Percentiles rank a stretch among this genome's conserved stretches.
Conservation (phyloP, 2,797 vertebrate species). For the Prunella strophiata region DNA sequence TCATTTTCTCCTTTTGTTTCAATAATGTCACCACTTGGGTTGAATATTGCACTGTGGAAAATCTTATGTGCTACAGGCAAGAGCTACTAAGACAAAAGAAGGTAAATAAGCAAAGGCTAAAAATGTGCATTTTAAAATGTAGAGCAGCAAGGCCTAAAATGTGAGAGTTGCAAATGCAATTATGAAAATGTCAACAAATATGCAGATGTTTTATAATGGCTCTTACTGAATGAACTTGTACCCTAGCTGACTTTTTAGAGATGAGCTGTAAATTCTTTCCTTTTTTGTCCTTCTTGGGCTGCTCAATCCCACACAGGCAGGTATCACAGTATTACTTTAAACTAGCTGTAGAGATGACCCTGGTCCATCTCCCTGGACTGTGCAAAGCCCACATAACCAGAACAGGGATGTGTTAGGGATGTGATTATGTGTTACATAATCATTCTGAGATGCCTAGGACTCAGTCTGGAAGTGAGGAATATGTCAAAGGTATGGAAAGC, state of each 20-base stretch:
- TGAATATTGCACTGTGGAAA: neutral
- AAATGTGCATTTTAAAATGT: neutral
- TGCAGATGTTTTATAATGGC: neutral
- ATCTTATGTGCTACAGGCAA: neutral
- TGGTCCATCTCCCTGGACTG: neutral
- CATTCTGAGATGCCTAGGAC: neutral
- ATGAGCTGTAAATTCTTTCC: neutral
- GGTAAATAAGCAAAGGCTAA: neutral
- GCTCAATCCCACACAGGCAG: neutral
- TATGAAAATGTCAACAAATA: neutral
- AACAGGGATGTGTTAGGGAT: neutral
- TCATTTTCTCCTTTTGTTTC: neutral
- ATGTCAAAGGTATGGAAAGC: neutral
- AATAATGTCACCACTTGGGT: neutral
- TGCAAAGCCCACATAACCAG: neutral
- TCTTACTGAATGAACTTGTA: neutral
- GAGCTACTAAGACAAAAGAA: neutral
- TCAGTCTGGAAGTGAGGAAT: neutral
- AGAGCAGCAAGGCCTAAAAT: neutral
- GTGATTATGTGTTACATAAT: too few species aligned
- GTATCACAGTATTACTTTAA: constrained; percentile 4
- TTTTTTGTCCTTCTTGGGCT: neutral
- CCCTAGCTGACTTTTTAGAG: neutral
- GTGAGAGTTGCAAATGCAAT: neutral
- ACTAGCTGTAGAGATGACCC: neutral